A percentile compares a stretch with the other conserved stretches of the same genome.
Evolutionary conservation across 2,797 vertebrate genomes (phyloP).

Genomic region (Alauda arvensis): DNA sequence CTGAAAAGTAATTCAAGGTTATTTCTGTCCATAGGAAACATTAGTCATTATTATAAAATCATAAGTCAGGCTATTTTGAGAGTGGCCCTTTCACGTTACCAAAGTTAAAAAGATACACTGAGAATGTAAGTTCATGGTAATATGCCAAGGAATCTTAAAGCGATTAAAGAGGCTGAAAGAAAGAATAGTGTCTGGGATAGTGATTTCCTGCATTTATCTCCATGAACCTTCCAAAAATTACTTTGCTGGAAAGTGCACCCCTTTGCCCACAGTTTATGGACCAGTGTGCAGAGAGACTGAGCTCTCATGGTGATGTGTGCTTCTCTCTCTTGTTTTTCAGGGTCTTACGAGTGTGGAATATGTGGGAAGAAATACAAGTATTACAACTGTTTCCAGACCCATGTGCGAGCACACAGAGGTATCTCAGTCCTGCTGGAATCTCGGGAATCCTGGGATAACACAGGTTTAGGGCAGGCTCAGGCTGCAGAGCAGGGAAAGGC

Average conservation of each 20-base stretch:
- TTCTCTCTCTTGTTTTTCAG: conserved; percentile 74
- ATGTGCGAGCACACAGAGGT: conserved; percentile 96
- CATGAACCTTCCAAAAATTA: conserved; percentile 8
- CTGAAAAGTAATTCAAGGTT: conserved; percentile 51
- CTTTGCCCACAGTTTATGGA: neutral
- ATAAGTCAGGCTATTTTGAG: conserved; percentile 45
- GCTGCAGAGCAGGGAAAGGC: neutral
- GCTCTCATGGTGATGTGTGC: neutral
- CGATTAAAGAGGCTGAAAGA: neutral
- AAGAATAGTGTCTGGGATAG: conserved; percentile 19
- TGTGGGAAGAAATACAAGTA: conserved; percentile 99
- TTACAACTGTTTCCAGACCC: conserved; percentile 99
- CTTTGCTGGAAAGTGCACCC: conserved; percentile 1
- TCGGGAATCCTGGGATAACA: neutral
- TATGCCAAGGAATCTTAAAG: conserved; percentile 27
- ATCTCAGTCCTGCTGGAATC: conserved; percentile 39
- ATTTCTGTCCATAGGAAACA: conserved; percentile 56
- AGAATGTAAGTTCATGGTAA: conserved; percentile 16
- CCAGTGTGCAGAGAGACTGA: neutral
- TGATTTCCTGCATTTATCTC: conserved; percentile 47
- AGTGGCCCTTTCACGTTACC: conserved; percentile 18
- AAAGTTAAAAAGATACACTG: conserved; percentile 19
- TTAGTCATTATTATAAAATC: conserved; percentile 51
- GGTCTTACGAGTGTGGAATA: conserved; percentile 94
- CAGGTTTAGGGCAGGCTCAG: neutral